Conservation (phyloP, 2,888 invertebrate species). For the Pyrrhia umbra region DNA sequence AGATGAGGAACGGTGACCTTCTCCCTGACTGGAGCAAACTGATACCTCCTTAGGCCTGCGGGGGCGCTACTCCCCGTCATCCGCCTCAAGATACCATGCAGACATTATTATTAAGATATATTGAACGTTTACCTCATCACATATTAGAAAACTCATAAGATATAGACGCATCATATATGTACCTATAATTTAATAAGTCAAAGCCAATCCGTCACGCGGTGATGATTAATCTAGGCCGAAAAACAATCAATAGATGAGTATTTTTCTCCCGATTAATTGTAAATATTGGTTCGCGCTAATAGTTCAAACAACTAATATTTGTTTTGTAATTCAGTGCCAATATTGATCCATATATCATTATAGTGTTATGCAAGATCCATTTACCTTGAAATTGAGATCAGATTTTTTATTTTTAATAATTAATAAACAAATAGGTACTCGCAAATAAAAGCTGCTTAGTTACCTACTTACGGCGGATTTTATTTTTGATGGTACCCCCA, state of each 20-base stretch:
- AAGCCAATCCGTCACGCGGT: conserved; percentile 25
- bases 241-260: conserved; percentile 35
- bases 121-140: background rate
- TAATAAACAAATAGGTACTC: background rate
- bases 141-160: too few species aligned
- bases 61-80: too few species aligned
- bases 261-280: conserved; percentile 52
- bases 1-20: too few species aligned
- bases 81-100: too few species aligned
- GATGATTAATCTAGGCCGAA: conserved; percentile 49
- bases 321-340: conserved; percentile 63
- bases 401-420: background rate
- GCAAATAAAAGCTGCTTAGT: background rate
- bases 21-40: too few species aligned
- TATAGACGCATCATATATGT: too few species aligned
- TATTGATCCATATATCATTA: conserved; percentile 69
- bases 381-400: conserved; percentile 61
- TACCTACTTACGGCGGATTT: background rate
- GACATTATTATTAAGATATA: too few species aligned
- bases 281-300: conserved; percentile 66
- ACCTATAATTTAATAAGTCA: too few species aligned
- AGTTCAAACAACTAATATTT: conserved; percentile 67
- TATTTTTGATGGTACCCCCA: too few species aligned
- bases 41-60: too few species aligned
- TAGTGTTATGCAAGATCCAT: conserved; percentile 66